These are phyloP conservation scores for Ephydatia muelleri DNA, from an alignment of 37 sponge, comb jelly and placozoan genomes.

Conservation along the genomic window DNA sequence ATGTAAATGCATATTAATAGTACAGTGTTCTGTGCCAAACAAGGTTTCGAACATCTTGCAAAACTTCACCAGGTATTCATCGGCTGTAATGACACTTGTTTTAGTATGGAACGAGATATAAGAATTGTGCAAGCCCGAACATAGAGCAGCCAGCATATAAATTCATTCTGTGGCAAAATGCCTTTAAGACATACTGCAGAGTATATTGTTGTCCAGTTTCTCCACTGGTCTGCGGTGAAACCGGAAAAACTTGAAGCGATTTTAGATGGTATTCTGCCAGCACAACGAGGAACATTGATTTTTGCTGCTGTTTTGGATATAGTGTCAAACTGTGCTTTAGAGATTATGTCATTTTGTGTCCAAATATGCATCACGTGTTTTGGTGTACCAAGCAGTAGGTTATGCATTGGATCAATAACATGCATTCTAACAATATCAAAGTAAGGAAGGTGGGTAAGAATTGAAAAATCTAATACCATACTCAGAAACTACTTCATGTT, in stretches of 20 bases:
- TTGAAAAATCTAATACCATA: conserved; percentile 17
- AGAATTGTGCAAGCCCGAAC: not conserved
- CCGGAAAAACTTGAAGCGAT: not conserved
- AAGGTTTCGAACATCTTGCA: conserved; percentile 9
- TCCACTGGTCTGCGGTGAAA: conserved; percentile 62
- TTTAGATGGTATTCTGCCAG: not conserved
- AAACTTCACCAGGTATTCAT: conserved; percentile 1
- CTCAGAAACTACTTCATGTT: not conserved
- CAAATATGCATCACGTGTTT: not conserved
- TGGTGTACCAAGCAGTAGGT: conserved; percentile 5
- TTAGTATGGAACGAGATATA: not conserved
- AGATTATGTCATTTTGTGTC: not conserved
- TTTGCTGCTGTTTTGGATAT: too few relatives aligned
- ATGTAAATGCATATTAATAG: conserved; percentile 39
- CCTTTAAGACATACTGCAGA: not conserved
- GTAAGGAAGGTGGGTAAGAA: not conserved
- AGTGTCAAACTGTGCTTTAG: not conserved
- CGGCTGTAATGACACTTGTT: not conserved
- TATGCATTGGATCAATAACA: conserved; percentile 29
- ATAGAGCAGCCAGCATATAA: conserved; percentile 10
- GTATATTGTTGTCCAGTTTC: conserved; percentile 20
- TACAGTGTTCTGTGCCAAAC: conserved; percentile 11
- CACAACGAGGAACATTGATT: not conserved
- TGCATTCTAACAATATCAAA: conserved; percentile 2
- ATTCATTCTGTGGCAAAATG: conserved; percentile 6